Conservation (phyloP, 2,113 vertebrate genomes). For the Solea senegalensis region DNA sequence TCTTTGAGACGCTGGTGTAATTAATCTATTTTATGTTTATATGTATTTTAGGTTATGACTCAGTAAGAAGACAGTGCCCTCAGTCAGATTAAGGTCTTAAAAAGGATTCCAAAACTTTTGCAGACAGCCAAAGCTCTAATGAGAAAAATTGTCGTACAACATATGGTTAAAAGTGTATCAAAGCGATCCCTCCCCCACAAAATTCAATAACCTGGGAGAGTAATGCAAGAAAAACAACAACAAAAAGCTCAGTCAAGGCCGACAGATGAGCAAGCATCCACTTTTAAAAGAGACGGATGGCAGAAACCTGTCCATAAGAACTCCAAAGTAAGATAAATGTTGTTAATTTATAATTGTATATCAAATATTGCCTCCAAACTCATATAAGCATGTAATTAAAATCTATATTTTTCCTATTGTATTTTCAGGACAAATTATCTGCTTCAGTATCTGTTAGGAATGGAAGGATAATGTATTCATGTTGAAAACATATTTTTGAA, state of each 20-base stretch:
- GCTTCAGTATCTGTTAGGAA: no score
- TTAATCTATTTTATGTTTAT: constrained; percentile 16
- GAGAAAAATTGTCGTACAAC: constrained; percentile 13
- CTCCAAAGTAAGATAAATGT: no score
- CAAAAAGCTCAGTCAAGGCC: constrained; percentile 3
- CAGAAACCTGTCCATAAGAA: no score
- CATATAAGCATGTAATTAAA: no score
- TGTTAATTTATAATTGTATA: no score
- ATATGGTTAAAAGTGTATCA: constrained; percentile 21
- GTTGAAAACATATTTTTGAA: no score
- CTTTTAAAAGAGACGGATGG: no score
- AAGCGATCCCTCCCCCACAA: constrained; percentile 44
- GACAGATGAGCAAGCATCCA: constrained; percentile 2
- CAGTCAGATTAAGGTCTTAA: constrained; percentile 28
- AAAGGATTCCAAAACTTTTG: constrained; percentile 26
- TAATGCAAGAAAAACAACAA: constrained; percentile 24
- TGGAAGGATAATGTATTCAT: no score
- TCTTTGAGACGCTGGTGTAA: constrained; percentile 19
- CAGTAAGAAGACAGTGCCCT: constrained; percentile 1
- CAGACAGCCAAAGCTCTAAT: constrained; percentile 2
- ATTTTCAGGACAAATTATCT: no score
- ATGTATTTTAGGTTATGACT: constrained; percentile 28
- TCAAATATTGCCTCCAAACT: no score
- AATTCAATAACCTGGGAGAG: constrained; percentile 36
- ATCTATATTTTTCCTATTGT: no score